A percentile compares a stretch with the other conserved stretches of the same genome.
Conservation (phyloP, 1,140 invertebrate species). For the Philaenus spumarius region DNA sequence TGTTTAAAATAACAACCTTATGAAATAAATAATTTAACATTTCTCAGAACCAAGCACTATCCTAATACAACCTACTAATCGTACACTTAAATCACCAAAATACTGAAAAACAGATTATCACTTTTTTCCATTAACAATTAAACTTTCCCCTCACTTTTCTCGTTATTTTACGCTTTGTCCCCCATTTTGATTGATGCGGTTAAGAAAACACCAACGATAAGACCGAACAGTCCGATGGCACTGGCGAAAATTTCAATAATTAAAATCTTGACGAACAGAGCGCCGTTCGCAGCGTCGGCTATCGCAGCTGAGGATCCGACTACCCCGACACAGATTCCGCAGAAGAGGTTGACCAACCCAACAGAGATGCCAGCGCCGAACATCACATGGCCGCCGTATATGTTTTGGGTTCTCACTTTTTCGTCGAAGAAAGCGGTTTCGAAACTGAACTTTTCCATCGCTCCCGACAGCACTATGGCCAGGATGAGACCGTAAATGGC, state of each 20-base stretch:
- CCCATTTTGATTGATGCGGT: conserved; percentile 58
- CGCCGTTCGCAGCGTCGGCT: conserved; percentile 91
- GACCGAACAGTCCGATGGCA: conserved; percentile 94
- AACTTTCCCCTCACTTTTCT: too few species aligned
- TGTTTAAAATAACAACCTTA: too few species aligned
- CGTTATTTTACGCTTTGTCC: too few species aligned
- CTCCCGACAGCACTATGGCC: conserved; percentile 87
- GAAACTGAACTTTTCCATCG: conserved; percentile 48
- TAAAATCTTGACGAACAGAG: conserved; percentile 92
- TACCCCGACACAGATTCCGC: conserved; percentile 91
- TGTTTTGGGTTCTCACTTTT: conserved; percentile 49
- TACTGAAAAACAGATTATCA: too few species aligned
- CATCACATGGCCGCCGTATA: conserved; percentile 81
- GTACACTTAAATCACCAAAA: too few species aligned
- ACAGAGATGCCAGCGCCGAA: conserved; percentile 91
- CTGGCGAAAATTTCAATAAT: conserved; percentile 98
- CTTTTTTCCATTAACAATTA: too few species aligned
- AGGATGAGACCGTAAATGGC: conserved; percentile 97
- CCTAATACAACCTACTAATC: too few species aligned
- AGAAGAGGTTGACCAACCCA: conserved; percentile 88
- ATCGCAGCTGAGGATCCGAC: conserved; percentile 93
- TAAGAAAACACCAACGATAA: conserved; percentile 97
- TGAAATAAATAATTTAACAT: too few species aligned
- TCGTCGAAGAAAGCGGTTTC: conserved; percentile 31
- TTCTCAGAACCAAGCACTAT: too few species aligned